Evolutionary conservation across 37 sponge, comb jelly and placozoan species (phyloP).

Genomic region (Halichondria panicea): DNA sequence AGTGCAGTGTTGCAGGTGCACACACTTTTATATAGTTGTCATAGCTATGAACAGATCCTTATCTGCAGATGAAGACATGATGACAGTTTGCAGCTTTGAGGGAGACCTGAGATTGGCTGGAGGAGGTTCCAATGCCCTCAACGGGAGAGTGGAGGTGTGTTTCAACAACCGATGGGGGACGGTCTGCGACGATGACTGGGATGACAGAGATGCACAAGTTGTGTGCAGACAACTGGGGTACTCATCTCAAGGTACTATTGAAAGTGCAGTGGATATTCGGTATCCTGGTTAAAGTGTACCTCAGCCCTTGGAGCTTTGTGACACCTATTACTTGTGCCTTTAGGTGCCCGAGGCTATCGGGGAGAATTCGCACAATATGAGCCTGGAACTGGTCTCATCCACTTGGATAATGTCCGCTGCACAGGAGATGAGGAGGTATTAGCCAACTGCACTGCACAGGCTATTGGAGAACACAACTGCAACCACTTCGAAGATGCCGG

Average conservation of each 20-base stretch:
- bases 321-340: no score
- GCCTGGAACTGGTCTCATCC: conserved; percentile 15
- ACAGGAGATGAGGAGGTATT: conserved; percentile 23
- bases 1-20: no score
- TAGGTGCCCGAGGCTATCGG: not conserved
- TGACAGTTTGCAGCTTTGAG: not conserved
- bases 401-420: conserved; percentile 31
- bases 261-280: not conserved
- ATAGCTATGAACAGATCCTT: no score
- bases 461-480: conserved; percentile 17
- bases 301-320: not conserved
- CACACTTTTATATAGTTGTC: no score
- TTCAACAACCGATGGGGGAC: conserved; percentile 13
- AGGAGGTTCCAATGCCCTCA: not conserved
- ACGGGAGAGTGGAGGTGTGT: conserved; percentile 40
- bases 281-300: not conserved
- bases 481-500: conserved; percentile 45
- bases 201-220: conserved; percentile 14
- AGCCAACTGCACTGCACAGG: not conserved
- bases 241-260: not conserved
- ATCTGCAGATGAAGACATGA: no score
- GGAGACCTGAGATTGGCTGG: conserved; percentile 21
- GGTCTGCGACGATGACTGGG: conserved; percentile 37
- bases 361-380: not conserved
- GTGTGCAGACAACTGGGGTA: conserved; percentile 31